Conservation (phyloP, 2,113 vertebrate genomes). For the Gorsachius goisagi region DNA sequence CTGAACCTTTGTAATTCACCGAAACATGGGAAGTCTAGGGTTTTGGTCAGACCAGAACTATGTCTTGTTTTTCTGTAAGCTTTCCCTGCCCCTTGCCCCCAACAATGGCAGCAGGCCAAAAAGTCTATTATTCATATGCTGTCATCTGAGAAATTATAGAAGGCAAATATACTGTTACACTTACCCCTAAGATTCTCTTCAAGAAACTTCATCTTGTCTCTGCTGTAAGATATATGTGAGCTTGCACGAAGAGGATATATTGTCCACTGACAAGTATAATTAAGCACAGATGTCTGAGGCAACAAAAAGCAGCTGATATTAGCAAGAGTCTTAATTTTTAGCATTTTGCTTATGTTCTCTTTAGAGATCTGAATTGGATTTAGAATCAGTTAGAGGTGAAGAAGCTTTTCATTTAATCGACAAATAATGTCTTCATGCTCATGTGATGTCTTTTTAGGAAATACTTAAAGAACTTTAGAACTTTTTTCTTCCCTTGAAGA, state of each 20-base stretch:
- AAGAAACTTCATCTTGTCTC: background rate
- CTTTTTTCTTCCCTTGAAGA: background rate
- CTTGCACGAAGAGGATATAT: background rate
- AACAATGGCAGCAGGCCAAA: background rate
- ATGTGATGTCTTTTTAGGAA: background rate
- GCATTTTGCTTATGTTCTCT: background rate
- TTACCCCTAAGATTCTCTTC: background rate
- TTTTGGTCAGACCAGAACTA: background rate
- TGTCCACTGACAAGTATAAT: constrained; percentile 15
- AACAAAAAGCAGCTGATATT: background rate
- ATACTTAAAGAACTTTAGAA: background rate
- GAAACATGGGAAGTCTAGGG: background rate
- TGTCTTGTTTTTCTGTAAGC: background rate
- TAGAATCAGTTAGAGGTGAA: background rate
- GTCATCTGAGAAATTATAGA: background rate
- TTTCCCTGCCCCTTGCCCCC: no score
- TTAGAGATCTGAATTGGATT: background rate
- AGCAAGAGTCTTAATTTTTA: background rate
- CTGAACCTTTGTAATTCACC: background rate
- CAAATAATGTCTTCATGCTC: background rate
- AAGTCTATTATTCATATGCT: background rate
- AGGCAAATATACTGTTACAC: background rate
- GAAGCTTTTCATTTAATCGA: background rate
- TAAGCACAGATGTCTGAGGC: constrained; percentile 5
- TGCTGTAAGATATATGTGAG: background rate